These are phyloP conservation scores for Doryteuthis pealeii DNA, from an alignment of 1,140 invertebrate species.

Conservation along the genomic window DNA sequence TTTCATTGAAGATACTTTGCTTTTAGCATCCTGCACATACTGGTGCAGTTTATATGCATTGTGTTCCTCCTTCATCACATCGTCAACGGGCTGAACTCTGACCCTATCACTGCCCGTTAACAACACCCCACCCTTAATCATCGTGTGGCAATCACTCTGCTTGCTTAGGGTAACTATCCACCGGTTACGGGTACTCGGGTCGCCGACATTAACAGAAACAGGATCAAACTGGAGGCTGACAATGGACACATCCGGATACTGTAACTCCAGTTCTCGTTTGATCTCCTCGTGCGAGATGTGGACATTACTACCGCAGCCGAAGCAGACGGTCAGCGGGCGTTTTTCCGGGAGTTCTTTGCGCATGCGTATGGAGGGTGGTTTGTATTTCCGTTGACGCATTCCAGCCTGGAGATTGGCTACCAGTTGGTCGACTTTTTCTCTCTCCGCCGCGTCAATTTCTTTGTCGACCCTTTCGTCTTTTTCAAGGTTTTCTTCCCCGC, in stretches of 20 bases:
- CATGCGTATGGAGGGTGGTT: not conserved
- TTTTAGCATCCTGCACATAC: slow-evolving; percentile 2
- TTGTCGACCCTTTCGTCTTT: no score
- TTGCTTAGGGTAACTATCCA: not conserved
- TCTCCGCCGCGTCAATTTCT: not conserved
- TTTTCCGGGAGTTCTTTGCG: not conserved
- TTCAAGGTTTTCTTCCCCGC: no score
- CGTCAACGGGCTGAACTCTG: not conserved
- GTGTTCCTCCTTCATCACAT: not conserved
- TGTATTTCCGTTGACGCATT: not conserved
- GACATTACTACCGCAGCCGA: not conserved
- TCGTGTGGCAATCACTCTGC: not conserved
- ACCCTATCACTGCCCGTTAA: not conserved
- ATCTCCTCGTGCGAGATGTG: not conserved
- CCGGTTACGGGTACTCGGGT: not conserved
- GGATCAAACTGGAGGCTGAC: not conserved
- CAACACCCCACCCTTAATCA: not conserved
- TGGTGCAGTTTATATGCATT: slow-evolving; percentile 10
- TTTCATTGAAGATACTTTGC: not conserved
- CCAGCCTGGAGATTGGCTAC: not conserved
- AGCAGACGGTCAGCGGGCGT: not conserved
- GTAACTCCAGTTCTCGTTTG: not conserved
- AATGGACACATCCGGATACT: not conserved
- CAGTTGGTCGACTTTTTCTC: not conserved
- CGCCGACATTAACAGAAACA: not conserved